These are phyloP conservation scores for Celastrina argiolus DNA, from an alignment of 2,888 invertebrate genomes.

Conservation along the genomic window DNA sequence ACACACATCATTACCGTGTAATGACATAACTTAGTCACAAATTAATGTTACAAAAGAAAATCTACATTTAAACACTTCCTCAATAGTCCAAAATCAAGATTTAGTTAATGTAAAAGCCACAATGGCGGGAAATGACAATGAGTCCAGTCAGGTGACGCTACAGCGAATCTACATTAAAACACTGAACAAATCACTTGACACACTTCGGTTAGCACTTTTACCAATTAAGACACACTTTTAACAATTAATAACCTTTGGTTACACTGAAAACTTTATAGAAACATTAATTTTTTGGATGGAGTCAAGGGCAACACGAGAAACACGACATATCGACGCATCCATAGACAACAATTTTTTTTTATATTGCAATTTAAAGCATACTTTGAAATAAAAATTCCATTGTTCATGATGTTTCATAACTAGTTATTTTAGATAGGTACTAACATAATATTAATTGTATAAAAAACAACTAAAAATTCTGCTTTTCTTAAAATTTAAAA, in stretches of 20 bases:
- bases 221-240: conserved; percentile 32
- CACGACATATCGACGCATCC: conserved; percentile 58
- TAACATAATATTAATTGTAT: too few relatives aligned
- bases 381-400: too few relatives aligned
- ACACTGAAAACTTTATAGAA: conserved; percentile 45
- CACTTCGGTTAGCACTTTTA: conserved; percentile 43
- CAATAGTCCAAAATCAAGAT: conserved; percentile 39
- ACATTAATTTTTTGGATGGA: conserved; percentile 64
- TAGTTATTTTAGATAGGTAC: too few relatives aligned
- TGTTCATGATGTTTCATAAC: too few relatives aligned
- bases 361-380: too few relatives aligned
- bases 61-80: conserved; percentile 51
- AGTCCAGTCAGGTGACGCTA: conserved; percentile 77
- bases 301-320: conserved; percentile 68
- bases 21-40: conserved; percentile 69
- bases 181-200: conserved; percentile 38
- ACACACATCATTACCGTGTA: conserved; percentile 77
- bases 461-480: too few relatives aligned
- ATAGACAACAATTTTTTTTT: conserved; percentile 42
- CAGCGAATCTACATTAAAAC: conserved; percentile 50
- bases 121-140: conserved; percentile 80
- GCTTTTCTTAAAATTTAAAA: too few relatives aligned
- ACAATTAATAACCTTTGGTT: conserved; percentile 26
- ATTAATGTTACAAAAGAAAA: conserved; percentile 45
- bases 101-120: conserved; percentile 60